Conservation (phyloP, 2,113 vertebrate genomes). For the Pluvialis apricaria region DNA sequence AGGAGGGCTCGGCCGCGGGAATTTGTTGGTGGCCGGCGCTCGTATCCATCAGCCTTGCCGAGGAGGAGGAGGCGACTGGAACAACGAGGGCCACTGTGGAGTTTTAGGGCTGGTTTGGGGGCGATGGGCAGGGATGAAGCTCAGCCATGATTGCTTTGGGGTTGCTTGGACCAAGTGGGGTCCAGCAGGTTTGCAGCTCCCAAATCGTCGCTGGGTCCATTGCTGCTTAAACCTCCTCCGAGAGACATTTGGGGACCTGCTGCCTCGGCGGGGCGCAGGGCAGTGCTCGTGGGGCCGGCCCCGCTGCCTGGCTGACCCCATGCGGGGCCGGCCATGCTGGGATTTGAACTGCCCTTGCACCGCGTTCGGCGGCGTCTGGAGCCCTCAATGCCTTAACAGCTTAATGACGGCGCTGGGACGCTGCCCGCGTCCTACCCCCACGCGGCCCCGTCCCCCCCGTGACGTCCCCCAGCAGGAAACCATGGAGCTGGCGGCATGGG, state of each 20-base stretch:
- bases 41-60: conserved; percentile 18
- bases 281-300: not conserved
- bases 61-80: conserved; percentile 33
- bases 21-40: conserved; percentile 72
- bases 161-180: not conserved
- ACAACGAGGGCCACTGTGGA: not conserved
- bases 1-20: conserved; percentile 74
- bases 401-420: conserved; percentile 57
- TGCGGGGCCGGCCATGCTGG: conserved; percentile 4
- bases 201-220: fast-evolving
- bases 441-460: not conserved
- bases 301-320: not conserved
- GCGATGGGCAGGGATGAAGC: not conserved
- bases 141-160: fast-evolving
- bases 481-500: not conserved
- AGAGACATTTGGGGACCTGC: fast-evolving
- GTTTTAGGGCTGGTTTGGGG: not conserved
- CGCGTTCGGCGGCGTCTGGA: conserved; percentile 1
- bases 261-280: fast-evolving
- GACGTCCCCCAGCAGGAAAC: not conserved
- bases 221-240: not conserved
- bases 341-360: conserved; percentile 79
- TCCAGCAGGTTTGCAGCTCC: not conserved
- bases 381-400: conserved; percentile 71
- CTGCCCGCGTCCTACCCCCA: not conserved